Conservation (phyloP, 2,113 vertebrate genomes). For the Ploceus nigricollis region DNA sequence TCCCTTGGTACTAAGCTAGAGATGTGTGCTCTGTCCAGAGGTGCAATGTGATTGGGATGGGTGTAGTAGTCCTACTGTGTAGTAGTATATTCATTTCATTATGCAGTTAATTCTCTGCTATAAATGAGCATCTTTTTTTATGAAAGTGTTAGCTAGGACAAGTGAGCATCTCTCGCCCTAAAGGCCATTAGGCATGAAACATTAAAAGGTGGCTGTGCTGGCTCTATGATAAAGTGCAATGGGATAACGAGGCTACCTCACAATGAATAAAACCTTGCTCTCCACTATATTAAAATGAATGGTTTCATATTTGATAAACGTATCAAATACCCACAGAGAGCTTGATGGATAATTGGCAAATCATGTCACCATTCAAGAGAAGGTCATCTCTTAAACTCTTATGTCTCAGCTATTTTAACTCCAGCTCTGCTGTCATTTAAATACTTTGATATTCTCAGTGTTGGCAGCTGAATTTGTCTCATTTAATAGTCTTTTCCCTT, state of each 20-base stretch:
- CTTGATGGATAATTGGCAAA: conserved; percentile 41
- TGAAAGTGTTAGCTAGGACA: neutral
- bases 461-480: neutral
- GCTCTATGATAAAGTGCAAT: neutral
- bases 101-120: neutral
- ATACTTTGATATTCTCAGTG: neutral
- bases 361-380: conserved; percentile 12
- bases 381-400: conserved; percentile 27
- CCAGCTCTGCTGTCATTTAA: conserved; percentile 6
- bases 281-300: neutral
- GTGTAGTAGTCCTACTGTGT: neutral
- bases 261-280: neutral
- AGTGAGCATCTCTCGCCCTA: neutral
- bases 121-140: neutral
- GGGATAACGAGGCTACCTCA: neutral
- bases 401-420: conserved; percentile 7
- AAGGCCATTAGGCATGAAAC: neutral
- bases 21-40: neutral
- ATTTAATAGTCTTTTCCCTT: neutral
- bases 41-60: neutral
- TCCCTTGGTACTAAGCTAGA: neutral
- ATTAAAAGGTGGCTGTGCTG: neutral
- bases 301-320: neutral
- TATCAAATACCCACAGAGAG: neutral
- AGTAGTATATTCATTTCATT: neutral